phyloP scores from a whole-genome alignment of 1,140 invertebrate genomes.

The Drosophila kepulauana region DNA sequence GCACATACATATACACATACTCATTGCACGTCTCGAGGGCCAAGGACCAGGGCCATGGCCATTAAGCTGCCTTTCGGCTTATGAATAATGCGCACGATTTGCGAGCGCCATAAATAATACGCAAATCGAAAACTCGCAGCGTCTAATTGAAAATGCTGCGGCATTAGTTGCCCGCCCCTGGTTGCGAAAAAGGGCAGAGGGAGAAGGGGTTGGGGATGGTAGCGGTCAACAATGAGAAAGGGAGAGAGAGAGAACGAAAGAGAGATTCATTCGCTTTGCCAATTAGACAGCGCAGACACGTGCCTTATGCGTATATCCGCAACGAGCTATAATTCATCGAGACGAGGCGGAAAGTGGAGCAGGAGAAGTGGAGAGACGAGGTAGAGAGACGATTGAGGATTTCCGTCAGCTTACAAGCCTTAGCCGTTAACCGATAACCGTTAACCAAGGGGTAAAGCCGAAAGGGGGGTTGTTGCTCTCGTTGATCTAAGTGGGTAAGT shows the following conservation, averaged over 20 bases:
- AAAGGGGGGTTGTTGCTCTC: neutral
- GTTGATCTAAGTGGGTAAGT: constrained; percentile 60
- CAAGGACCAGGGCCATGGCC: constrained; percentile 14
- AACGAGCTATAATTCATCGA: constrained; percentile 69
- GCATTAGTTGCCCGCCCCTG: constrained; percentile 36
- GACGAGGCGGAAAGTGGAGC: neutral
- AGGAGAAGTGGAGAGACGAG: neutral
- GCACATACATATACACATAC: neutral
- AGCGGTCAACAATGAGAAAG: constrained; percentile 53
- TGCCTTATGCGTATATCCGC: constrained; percentile 79
- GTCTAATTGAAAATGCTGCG: constrained; percentile 78
- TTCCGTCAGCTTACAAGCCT: constrained; percentile 79
- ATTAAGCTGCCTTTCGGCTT: constrained; percentile 75
- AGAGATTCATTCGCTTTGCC: constrained; percentile 73
- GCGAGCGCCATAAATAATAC: constrained; percentile 80
- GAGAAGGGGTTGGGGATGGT: neutral
- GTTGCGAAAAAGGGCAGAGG: neutral
- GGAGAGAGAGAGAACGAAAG: constrained; percentile 2
- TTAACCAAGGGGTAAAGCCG: constrained; percentile 45
- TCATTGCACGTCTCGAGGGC: neutral
- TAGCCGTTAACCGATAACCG: constrained; percentile 67
- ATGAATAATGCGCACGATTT: constrained; percentile 82
- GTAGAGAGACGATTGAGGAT: constrained; percentile 65
- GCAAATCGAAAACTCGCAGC: constrained; percentile 81
- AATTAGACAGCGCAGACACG: constrained; percentile 81